phyloP scores from a whole-genome alignment of 2,113 vertebrate species.

The Anolis sagrei region DNA sequence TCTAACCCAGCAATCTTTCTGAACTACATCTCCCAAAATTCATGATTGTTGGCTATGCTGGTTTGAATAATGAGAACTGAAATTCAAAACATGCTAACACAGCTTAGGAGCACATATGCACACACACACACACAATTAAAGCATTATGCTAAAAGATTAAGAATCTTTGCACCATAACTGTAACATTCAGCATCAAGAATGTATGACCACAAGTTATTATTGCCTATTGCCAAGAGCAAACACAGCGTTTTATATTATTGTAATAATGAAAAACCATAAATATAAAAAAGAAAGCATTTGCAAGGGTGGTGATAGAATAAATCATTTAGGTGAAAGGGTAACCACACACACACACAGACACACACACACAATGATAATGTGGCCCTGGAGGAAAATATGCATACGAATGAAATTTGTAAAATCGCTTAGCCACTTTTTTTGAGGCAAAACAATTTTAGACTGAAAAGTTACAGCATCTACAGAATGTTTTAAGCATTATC shows the following conservation, averaged over 20 bases:
- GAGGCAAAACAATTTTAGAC: constrained; percentile 67
- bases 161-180: constrained; percentile 58
- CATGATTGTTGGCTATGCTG: no score
- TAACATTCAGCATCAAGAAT: constrained; percentile 52
- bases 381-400: constrained; percentile 63
- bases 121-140: constrained; percentile 6
- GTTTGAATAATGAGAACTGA: no score
- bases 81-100: no score
- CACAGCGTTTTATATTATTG: constrained; percentile 67
- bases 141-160: constrained; percentile 36
- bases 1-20: no score
- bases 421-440: constrained; percentile 63
- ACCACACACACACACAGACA: constrained; percentile 48
- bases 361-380: constrained; percentile 55
- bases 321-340: constrained; percentile 70
- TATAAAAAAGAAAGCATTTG: constrained; percentile 66
- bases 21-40: no score
- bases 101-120: not conserved
- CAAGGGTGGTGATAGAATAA: not conserved
- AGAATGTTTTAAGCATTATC: constrained; percentile 65
- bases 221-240: constrained; percentile 69
- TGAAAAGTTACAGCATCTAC: constrained; percentile 50
- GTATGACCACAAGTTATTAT: constrained; percentile 46
- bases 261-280: constrained; percentile 71
- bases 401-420: constrained; percentile 67